Base-by-base conservation (phyloP, 2,797 vertebrate genomes). In the Enteromius viviparus region DNA sequence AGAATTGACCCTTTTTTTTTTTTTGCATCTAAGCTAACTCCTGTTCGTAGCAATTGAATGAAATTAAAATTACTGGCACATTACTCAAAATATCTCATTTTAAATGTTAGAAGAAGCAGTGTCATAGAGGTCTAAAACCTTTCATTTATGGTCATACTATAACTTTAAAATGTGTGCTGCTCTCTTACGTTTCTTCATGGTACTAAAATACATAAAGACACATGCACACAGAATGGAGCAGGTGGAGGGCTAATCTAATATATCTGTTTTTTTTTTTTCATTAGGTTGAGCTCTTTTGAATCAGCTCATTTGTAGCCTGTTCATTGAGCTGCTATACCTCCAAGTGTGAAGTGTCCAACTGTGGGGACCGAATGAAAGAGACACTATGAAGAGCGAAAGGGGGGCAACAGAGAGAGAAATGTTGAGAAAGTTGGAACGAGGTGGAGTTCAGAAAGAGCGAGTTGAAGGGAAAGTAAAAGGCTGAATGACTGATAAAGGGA, bases 231-330 rank as follows among this genome's bases (percentile, higher is more conserved):
- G 81, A 90, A 87, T 86, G 81, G 86, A 91, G 90, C 89, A 92
- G 92, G 91, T 92, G 92, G 90, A 92, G 90, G 91, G 89, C 92
- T 94, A 91, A 93, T 94, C 89, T 92, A 91, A 92, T 89, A 92
- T 89, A 90, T 90, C 86, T 83, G 79, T 70, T 40, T 77, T 85
- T 55, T 70, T 70, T 65, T 51, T 58, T 64, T 40, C 9, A 32
- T 84, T 86, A 91, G 78, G 92, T 89, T 90, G 90, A 92, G 91
- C 88, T 90, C 91, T 93, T 93, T 92, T 92, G 87, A 94, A 91
- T 92, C 89, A 90, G 89, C 92, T 94, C 91, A 90, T 91, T 90
- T 71, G 80, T 87, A 92, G 92, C 92, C 92, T 0, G 88, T 93
- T 93, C 93, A 91, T 91, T 92, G 90, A 93, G 78, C 90, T 10